A percentile compares a stretch with the other conserved stretches of the same genome.
phyloP scores from a whole-genome alignment of 2,113 vertebrate genomes.

The Dendrocopos noguchii region DNA sequence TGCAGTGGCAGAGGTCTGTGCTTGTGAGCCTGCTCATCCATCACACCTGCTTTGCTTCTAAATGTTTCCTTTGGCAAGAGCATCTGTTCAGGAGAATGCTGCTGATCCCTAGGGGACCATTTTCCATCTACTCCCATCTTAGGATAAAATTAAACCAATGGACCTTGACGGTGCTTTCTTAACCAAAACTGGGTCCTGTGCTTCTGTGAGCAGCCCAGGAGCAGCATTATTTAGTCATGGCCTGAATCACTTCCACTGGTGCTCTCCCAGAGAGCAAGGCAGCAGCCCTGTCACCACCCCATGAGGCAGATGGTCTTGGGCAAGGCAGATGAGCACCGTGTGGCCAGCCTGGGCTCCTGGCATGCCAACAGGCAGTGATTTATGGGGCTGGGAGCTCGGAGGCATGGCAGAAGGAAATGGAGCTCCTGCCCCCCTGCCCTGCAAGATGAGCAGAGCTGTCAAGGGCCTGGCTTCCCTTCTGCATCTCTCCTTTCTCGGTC shows the following conservation, averaged over 20 bases:
- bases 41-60: constrained; percentile 35
- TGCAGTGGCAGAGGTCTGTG: not conserved
- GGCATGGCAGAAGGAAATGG: not conserved
- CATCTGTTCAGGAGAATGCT: constrained; percentile 37
- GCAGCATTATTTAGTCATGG: not conserved
- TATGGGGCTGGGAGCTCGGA: not conserved
- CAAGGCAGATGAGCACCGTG: not conserved
- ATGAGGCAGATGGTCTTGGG: not conserved
- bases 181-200: constrained; percentile 11
- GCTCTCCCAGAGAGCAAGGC: not conserved
- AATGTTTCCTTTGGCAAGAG: constrained; percentile 1
- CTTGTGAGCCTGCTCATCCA: not conserved
- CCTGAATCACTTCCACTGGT: not conserved
- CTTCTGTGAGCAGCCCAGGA: not conserved
- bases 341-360: not conserved
- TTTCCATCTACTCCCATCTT: constrained; percentile 14
- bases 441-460: not conserved
- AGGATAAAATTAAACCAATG: constrained; percentile 21
- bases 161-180: constrained; percentile 27
- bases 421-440: not conserved
- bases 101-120: not conserved
- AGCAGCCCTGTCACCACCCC: not conserved
- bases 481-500: not conserved
- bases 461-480: not conserved
- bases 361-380: not conserved